Percentiles rank a stretch among this genome's conserved stretches.
Conservation (phyloP, 1,140 invertebrate genomes). For the Drosophila rhopaloa region DNA sequence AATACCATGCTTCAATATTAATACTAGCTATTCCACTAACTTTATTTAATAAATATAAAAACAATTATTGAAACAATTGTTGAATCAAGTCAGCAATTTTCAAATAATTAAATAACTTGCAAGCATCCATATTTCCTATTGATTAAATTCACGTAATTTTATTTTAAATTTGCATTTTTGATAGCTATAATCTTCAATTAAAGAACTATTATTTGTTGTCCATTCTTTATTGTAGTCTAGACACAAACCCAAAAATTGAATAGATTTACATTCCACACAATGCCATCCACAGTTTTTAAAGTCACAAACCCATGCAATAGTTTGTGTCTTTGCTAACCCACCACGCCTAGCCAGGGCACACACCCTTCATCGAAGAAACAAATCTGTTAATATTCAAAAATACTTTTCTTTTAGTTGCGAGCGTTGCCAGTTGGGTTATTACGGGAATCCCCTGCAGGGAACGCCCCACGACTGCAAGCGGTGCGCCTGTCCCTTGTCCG, state of each 20-base stretch:
- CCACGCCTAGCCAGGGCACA: neutral
- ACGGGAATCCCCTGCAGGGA: slow-evolving; percentile 92
- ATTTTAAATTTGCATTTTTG: neutral
- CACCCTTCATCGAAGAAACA: slow-evolving; percentile 17
- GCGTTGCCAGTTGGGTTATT: slow-evolving; percentile 94
- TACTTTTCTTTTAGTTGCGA: slow-evolving; percentile 89
- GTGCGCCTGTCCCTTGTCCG: slow-evolving; percentile 93
- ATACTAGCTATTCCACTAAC: too few species aligned
- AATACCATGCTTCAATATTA: too few species aligned
- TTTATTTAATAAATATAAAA: too few species aligned
- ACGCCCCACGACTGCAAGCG: slow-evolving; percentile 91
- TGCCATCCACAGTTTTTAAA: slow-evolving; percentile 5
- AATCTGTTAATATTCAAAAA: neutral
- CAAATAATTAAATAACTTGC: too few species aligned
- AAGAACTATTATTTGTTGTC: neutral
- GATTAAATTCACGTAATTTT: too few species aligned
- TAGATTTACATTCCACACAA: slow-evolving; percentile 10
- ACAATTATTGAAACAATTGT: too few species aligned
- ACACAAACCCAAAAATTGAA: neutral
- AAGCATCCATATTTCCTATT: too few species aligned
- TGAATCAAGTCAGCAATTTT: too few species aligned
- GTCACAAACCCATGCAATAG: neutral
- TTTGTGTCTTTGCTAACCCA: slow-evolving; percentile 19
- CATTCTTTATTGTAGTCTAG: neutral
- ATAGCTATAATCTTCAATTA: too few species aligned